A percentile compares a stretch with the other conserved stretches of the same genome.
These are phyloP conservation scores for Volucella inflata DNA, from an alignment of 2,888 invertebrate species.

Conservation along the genomic window DNA sequence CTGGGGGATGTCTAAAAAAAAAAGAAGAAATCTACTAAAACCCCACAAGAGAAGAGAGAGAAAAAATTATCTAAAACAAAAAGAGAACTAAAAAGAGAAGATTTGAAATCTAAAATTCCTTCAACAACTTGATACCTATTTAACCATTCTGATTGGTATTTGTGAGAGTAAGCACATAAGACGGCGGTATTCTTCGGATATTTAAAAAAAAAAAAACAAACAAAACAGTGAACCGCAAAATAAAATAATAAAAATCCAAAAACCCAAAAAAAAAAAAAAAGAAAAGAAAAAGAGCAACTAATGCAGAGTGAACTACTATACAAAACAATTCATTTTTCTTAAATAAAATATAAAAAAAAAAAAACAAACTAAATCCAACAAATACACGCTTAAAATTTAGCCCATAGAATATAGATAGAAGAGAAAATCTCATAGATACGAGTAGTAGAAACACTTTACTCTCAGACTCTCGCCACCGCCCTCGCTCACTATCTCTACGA, in stretches of 20 bases:
- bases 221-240: neutral
- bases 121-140: too few relatives aligned
- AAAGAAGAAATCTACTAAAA: too few relatives aligned
- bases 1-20: too few relatives aligned
- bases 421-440: slow-evolving; percentile 42
- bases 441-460: slow-evolving; percentile 1
- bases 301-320: neutral
- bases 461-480: slow-evolving; percentile 55
- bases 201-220: slow-evolving; percentile 33
- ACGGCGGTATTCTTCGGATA: slow-evolving; percentile 40
- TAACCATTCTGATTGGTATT: neutral
- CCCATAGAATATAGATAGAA: slow-evolving; percentile 48
- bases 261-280: slow-evolving; percentile 27
- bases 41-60: too few relatives aligned
- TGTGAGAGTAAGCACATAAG: slow-evolving; percentile 8
- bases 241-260: neutral
- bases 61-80: too few relatives aligned
- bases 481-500: slow-evolving; percentile 47
- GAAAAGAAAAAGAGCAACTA: slow-evolving; percentile 27
- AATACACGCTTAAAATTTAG: slow-evolving; percentile 26
- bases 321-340: slow-evolving; percentile 31
- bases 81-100: too few relatives aligned
- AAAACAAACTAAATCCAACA: slow-evolving; percentile 8
- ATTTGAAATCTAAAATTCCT: too few relatives aligned
- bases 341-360: too few relatives aligned